Conservation (phyloP, 2,797 vertebrate genomes). For the Acrossocheilus fasciatus region DNA sequence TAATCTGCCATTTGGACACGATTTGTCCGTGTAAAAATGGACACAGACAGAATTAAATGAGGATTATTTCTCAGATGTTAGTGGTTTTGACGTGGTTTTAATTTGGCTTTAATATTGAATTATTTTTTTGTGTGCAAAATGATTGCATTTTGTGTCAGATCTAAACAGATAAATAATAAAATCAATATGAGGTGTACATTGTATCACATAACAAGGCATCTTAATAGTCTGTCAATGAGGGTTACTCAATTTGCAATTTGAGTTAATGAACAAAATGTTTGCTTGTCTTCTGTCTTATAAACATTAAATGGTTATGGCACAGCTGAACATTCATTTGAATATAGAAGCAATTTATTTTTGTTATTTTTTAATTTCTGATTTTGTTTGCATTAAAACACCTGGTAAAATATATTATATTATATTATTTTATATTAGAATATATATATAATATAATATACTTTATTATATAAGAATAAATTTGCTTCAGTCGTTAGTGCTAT, state of each 20-base stretch:
- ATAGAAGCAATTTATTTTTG: not conserved
- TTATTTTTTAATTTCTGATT: not conserved
- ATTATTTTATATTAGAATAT: not conserved
- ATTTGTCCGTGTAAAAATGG: slow-evolving; percentile 1
- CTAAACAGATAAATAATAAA: not conserved
- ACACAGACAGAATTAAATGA: not conserved
- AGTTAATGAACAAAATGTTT: slow-evolving; percentile 9
- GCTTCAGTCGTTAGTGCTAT: not conserved
- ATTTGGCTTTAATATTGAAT: slow-evolving; percentile 1
- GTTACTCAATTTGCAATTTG: not conserved
- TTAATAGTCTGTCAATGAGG: not conserved
- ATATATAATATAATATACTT: not conserved
- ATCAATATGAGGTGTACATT: not conserved
- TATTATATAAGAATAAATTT: not conserved
- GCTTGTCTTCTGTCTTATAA: not conserved
- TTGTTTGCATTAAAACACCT: not conserved
- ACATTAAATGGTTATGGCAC: slow-evolving; percentile 13
- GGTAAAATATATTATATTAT: too few relatives aligned
- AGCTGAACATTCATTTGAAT: not conserved
- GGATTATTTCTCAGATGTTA: slow-evolving; percentile 16
- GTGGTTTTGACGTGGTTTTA: not conserved
- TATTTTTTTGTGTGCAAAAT: not conserved
- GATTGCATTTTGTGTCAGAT: not conserved
- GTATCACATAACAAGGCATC: not conserved
- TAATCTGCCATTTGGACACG: not conserved